Evolutionary conservation across 2,797 vertebrate genomes (phyloP).

Genomic region (Lacerta viridis): DNA sequence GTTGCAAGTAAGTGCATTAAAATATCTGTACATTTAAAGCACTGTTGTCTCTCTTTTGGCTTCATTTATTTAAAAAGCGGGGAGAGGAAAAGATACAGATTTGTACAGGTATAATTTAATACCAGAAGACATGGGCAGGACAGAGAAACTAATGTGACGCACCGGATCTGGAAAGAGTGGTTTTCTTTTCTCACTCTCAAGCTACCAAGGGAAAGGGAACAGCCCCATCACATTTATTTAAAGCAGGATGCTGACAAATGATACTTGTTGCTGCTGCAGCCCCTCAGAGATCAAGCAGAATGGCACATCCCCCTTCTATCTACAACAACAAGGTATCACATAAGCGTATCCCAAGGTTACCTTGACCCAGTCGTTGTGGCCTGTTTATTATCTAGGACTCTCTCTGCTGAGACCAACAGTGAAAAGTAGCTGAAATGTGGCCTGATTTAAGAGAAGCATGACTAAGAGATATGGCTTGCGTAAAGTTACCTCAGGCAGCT

Average conservation of each 20-base stretch:
- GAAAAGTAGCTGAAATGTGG: background rate
- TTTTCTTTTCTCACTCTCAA: background rate
- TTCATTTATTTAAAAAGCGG: background rate
- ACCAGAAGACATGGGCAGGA: background rate
- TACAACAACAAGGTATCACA: background rate
- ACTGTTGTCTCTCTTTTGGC: background rate
- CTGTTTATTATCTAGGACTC: background rate
- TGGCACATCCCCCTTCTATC: background rate
- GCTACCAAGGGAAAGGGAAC: background rate
- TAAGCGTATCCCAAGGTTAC: constrained; percentile 28
- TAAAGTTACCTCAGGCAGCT: background rate
- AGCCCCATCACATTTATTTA: constrained; percentile 4
- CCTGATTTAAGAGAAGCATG: background rate
- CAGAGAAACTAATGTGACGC: background rate
- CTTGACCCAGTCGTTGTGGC: background rate
- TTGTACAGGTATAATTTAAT: background rate
- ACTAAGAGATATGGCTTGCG: background rate
- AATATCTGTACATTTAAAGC: no score
- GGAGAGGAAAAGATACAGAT: background rate
- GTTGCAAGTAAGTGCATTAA: background rate
- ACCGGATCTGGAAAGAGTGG: background rate
- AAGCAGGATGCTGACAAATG: background rate
- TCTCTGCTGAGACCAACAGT: background rate
- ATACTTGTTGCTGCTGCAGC: background rate
- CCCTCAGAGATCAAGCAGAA: background rate